Conservation (phyloP, 2,888 invertebrate species). For the Ferdinandea cuprea region DNA sequence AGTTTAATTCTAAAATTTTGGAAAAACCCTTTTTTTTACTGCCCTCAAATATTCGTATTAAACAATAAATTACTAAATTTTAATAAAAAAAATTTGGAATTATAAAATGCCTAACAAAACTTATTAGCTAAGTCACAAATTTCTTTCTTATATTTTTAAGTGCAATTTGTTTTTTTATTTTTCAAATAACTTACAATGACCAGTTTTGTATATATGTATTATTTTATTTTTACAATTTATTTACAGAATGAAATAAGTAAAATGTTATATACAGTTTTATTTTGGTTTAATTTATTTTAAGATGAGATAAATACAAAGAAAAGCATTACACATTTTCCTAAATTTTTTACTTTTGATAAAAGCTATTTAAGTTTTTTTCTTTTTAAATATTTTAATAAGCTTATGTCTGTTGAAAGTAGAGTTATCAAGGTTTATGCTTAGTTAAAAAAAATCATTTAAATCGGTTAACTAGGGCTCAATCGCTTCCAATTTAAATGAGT, state of each 20-base stretch:
- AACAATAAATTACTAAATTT: constrained; percentile 9
- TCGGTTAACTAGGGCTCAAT: constrained; percentile 82
- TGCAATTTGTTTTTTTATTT: constrained; percentile 9
- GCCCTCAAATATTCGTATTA: constrained; percentile 28
- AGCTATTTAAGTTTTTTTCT: not conserved
- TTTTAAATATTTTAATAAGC: not conserved
- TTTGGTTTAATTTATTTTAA: not conserved
- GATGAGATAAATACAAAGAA: not conserved
- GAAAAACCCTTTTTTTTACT: constrained; percentile 5
- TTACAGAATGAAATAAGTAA: constrained; percentile 7
- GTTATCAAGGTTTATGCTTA: not conserved
- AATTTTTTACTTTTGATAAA: not conserved
- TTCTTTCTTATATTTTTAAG: constrained; percentile 4
- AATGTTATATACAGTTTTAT: constrained; percentile 7
- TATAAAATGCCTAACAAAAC: constrained; percentile 22
- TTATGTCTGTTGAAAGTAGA: not conserved
- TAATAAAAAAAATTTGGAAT: constrained; percentile 2
- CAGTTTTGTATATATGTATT: not conserved
- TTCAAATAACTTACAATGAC: not conserved
- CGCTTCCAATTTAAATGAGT: constrained; percentile 82
- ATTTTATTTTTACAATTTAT: constrained; percentile 28
- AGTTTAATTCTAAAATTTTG: no score
- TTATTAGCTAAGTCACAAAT: constrained; percentile 20
- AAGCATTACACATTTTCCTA: not conserved
- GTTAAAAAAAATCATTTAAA: constrained; percentile 79